phyloP scores from a whole-genome alignment of 2,888 invertebrate species.

The Sesia bembeciformis region DNA sequence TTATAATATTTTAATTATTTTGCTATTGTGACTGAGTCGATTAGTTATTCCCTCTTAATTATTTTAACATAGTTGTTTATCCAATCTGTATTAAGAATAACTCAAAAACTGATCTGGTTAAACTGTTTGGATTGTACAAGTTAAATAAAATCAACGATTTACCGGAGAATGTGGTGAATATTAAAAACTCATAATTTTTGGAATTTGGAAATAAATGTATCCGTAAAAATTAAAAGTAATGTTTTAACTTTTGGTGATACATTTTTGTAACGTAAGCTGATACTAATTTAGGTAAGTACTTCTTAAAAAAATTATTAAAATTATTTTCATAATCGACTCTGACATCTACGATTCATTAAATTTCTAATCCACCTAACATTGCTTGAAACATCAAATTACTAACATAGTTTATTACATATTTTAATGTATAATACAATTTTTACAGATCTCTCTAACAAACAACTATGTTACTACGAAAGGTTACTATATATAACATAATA shows the following conservation, averaged over 20 bases:
- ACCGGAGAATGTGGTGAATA: too few relatives aligned
- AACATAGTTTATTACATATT: conserved; percentile 2
- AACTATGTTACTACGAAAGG: conserved; percentile 19
- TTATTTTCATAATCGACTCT: conserved; percentile 25
- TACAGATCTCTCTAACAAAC: conserved; percentile 17
- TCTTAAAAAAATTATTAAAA: not conserved
- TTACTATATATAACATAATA: conserved; percentile 1
- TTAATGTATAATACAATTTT: conserved; percentile 25
- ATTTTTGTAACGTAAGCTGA: too few relatives aligned
- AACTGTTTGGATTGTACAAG: too few relatives aligned
- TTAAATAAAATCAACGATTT: too few relatives aligned
- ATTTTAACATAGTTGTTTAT: too few relatives aligned
- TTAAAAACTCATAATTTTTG: not conserved
- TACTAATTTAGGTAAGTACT: too few relatives aligned
- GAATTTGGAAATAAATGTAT: conserved; percentile 1
- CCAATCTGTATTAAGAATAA: too few relatives aligned
- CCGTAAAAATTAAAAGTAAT: too few relatives aligned
- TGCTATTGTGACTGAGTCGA: too few relatives aligned
- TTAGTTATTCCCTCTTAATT: too few relatives aligned
- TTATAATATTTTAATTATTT: too few relatives aligned
- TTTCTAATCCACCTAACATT: conserved; percentile 38
- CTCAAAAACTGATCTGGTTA: too few relatives aligned
- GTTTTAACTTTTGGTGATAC: not conserved
- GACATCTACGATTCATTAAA: conserved; percentile 26
- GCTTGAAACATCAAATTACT: conserved; percentile 42